Base-by-base conservation (phyloP, 2,797 vertebrate genomes). In the Buphagus erythrorhynchus region DNA sequence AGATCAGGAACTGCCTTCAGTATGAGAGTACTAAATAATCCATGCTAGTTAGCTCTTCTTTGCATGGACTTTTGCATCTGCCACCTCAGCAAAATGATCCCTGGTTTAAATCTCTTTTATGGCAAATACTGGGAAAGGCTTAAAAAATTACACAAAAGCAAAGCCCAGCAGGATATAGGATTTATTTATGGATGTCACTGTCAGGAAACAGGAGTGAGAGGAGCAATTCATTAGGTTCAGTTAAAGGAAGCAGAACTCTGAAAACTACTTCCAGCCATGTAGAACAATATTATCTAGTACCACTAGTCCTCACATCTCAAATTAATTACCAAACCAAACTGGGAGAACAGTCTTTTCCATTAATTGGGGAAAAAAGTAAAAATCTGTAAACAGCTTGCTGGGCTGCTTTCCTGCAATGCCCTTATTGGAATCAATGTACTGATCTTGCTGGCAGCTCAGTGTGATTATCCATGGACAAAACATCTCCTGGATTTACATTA, bases 401-500 rank as follows among this genome's bases (percentile, higher is more conserved):
- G 13, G 28, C 17, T 58, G 36, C 40, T 11, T 48, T 91, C 72
- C 43, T 76, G 57, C 49, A 75, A 69, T 31, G 5, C 9, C 11
- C 24, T 40, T 7, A 10, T 0, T 52, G 43, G 48, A 86, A 68
- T 13, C 35, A n/a, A 40, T 0, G 3, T 40, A 4, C 9, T 25
- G 59, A 21, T 25, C 28, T 33, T 57, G 45, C 57, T 61, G 18
- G 35, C 69, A 67, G 29, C 7, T n/a, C 24, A 9, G 51, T 28
- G 22, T 16, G 36, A 29, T 54, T 24, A 8, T 26, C 46, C n/a
- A 29, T 0, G 8, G 62, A 18, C 45, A 62, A 35, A 81, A 29
- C 19, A 36, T 21, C n/a, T 17, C 25, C 49, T 8, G 36, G 40
- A n/a, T 79, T 66, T 36, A 10, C 48, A 12, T 17, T 4, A 19